Base-by-base conservation (phyloP, 1,140 invertebrate species). In the Aphaenogaster rudis region DNA sequence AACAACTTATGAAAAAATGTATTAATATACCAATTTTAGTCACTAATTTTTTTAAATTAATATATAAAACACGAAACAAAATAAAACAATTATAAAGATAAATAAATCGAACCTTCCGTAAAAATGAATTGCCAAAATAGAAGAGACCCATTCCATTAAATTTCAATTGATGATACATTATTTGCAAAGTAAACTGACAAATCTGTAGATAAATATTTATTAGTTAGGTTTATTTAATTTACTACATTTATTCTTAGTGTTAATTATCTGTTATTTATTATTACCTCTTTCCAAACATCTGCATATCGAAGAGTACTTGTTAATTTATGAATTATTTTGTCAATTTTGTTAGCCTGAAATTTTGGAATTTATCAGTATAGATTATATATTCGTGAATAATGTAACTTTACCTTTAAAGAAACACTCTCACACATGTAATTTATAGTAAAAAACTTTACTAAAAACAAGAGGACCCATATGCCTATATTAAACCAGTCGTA, bases 331-430 rank as follows among this genome's bases (percentile, higher is more conserved):
- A 74, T n/a, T 57, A 54, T 11, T 21, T 39, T 39, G 11, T 21
- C 7, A 57, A 76, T 57, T 39, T 39, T 42, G 2, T 39, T 76
- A 42, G 52, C 72, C 72, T 76, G 2, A 74, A 74, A 74, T 57
- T 21, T 28, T 36, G 0, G 3, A 57, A 15, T 54, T 76, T 13
- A 42, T 15, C 57, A 71, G 2, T 50, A 64, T n/a, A 0, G 21
- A 50, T 36, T 28, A 59, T 52, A 17, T n/a, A 59, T 5, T 69
- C 13, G 11, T 28, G 9, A 66, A 17, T 36, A 36, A 7, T 9
- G 9, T 61, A 7, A 21, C 21, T 39, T 78, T 78, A 78, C 74
- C 57, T 78, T 78, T 17, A 52, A 52, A 52, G 50, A 63, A 77
- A 61, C 39, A 15, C 36, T 48, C 17, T 78, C 71, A n/a, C 50